Evolutionary conservation across 2,113 vertebrate genomes (phyloP), one percentile per base, ranked within the genome.

Genomic region (Rhabdomys dilectus): DNA sequence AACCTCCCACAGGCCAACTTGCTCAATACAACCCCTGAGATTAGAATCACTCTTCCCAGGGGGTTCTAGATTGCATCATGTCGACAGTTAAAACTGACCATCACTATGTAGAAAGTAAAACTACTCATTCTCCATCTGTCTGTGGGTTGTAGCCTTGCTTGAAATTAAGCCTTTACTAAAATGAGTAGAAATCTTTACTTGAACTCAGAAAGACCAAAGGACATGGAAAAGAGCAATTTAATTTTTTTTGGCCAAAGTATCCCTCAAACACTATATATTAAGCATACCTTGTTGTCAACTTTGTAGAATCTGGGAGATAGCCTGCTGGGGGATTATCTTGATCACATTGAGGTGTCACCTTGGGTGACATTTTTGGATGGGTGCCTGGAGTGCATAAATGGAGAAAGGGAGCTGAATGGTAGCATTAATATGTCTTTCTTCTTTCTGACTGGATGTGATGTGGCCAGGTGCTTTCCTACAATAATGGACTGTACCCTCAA

Each of bases 151-250:
- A 91, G 36, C 31, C n/a, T 88, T 96, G 21, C 81, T 77, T 75
- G n/a, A 91, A 85, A 94, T 75, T n/a, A 39, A 53, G 12, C 53
- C 58, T 95, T 95, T 73, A 45, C 16, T 89, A 72, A 58, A 96
- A 86, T 42, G 9, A 42, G n/a, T 34, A 89, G 26, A 89, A 93
- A 89, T 66, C 66, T 84, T 96, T 53, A 96, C 68, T 81, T 53
- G 58, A 91, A 77, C 5, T 89, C 36, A 82, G 82, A 93, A 94
- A 96, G 89, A 51, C 58, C 80, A 78, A 88, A 81, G 34, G 60
- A 73, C 60, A 86, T 7, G 48, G 51, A 77, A 96, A 93, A 82
- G 76, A 82, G 45, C 91, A 89, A 77, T 75, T 42, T 88, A 92
- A 84, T 24, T 66, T 26, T 80, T 22, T 13, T 80, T 89, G 34